Evolutionary conservation across 2,113 vertebrate genomes (phyloP), one percentile per base, ranked within the genome.

Genomic region (Spermophilus dauricus): DNA sequence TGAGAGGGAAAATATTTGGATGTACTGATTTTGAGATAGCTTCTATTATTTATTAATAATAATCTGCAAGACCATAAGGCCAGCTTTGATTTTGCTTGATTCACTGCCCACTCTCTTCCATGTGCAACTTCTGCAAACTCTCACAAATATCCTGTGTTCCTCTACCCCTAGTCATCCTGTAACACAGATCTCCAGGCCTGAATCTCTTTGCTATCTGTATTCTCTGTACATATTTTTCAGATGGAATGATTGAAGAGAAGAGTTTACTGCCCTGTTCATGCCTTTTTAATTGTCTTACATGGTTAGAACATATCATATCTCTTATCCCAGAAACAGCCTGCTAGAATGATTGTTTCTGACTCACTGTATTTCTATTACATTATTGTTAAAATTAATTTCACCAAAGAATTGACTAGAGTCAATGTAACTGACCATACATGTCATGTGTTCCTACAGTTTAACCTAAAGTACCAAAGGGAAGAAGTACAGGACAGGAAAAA

Each of bases 391-490:
- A 22, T 87, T 69, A 61, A 80, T 88, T 89, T 48, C 7, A 45
- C 3, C 48, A 45, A 42, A 56, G 53, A 56, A 34, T 2, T n/a
- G n/a, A 96, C 58, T 70, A 28, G 8, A 73, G 39, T 94, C 53
- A 84, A 14, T 34, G 2, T 89, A 5, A 92, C 73, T 95, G 42
- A 91, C 70, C 89, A 4, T 30, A 3, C 86, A 1, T 92, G 45
- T 69, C 42, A n/a, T 96, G n/a, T 93, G 86, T 96, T 97, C 86
- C 11, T 94, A 83, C 94, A 39, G 98, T 99, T 97, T 97, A 99
- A 99, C 99, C 99, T 56, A 99, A 99, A 97, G 96, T 95, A 90
- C 98, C 84, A 37, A 99, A 99, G 92, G 98, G 97, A 14, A 99
- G 99, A 97, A 96, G 81, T 5, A 92, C 92, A 9, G 97, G 99